phyloP scores from a whole-genome alignment of 2,888 invertebrate species.

The Lasiommata megera region DNA sequence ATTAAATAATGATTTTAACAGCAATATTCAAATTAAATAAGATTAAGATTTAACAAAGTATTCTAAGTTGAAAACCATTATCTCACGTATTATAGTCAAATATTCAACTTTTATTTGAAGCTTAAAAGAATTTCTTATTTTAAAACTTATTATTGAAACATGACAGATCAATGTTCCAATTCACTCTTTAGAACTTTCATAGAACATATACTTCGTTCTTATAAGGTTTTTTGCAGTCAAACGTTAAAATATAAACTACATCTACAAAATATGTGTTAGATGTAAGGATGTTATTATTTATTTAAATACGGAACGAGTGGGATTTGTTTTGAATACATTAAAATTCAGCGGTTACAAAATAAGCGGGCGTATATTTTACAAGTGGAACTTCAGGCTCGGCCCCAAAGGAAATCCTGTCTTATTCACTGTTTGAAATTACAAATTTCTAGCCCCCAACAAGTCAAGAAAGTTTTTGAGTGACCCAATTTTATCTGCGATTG shows the following conservation, averaged over 20 bases:
- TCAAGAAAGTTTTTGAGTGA: constrained; percentile 22
- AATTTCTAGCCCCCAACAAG: constrained; percentile 31
- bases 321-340: constrained; percentile 22
- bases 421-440: constrained; percentile 38
- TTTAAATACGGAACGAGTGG: neutral
- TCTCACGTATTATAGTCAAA: no score
- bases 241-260: neutral
- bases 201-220: no score
- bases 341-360: constrained; percentile 22
- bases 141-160: no score
- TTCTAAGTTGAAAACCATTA: no score
- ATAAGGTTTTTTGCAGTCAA: no score
- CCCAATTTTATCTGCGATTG: constrained; percentile 25
- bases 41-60: no score
- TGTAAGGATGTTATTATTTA: neutral
- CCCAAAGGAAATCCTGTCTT: constrained; percentile 34
- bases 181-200: no score
- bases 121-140: no score
- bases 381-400: constrained; percentile 23
- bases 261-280: neutral
- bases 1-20: no score
- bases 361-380: constrained; percentile 28
- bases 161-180: no score
- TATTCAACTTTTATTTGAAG: no score
- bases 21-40: no score